Conservation (phyloP, 2,113 vertebrate genomes). For the Pseudonaja textilis region DNA sequence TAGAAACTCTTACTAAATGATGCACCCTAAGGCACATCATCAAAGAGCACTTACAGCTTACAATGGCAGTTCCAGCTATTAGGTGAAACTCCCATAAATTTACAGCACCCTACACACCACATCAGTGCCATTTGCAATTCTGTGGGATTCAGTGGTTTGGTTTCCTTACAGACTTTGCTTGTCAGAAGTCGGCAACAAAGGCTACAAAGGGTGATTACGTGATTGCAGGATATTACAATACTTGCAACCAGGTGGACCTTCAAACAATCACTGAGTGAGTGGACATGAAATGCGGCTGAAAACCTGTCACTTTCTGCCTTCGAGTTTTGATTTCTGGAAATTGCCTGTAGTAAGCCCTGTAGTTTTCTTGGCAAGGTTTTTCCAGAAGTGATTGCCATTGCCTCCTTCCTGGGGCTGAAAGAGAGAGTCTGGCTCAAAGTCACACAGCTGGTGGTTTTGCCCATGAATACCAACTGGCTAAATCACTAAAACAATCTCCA, state of each 20-base stretch:
- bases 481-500: background rate
- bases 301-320: background rate
- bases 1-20: background rate
- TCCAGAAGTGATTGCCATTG: too few species aligned
- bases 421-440: too few species aligned
- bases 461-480: background rate
- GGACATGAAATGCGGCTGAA: background rate
- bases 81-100: background rate
- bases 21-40: background rate
- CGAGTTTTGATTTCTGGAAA: background rate
- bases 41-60: too few species aligned
- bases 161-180: background rate
- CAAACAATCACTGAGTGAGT: background rate
- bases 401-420: too few species aligned
- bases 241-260: background rate
- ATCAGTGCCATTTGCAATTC: background rate
- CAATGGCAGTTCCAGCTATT: background rate
- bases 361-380: too few species aligned
- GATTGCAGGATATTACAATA: too few species aligned
- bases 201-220: background rate
- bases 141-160: background rate
- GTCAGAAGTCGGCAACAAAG: background rate
- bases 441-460: too few species aligned
- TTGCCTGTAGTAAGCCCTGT: background rate
- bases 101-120: background rate